Base-by-base conservation (phyloP, 2,113 vertebrate genomes). In the Datnioides undecimradiatus region DNA sequence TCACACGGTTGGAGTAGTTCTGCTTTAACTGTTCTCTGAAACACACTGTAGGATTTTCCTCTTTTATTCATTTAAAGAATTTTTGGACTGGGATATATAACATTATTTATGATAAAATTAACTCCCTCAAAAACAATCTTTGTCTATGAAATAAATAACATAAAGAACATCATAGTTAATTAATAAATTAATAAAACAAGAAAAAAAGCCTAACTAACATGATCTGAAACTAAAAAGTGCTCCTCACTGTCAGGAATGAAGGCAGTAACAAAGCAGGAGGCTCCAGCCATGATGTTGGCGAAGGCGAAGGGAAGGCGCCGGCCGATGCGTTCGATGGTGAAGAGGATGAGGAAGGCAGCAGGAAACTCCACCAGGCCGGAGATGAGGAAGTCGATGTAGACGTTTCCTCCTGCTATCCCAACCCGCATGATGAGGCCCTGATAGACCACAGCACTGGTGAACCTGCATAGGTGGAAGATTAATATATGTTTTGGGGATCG, bases 351-450 rank as follows among this genome's bases (percentile, higher is more conserved):
- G 40, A 99, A 80, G 29, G 97, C 97, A 0, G 94, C 96, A 0
- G 97, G 97, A 65, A 99, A 94, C 81, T 99, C 97, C 85, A 97
- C 95, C 0, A 95, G 87, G 33, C 93, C 96, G 0, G 96, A 96
- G 91, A 99, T 95, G 70, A 98, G 94, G 90, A 99, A 99, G 81
- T 97, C 95, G 0, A 97, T 8, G 78, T 97, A 98, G 70, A 99
- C 87, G 38, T 97, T 97, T 90, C 96, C 96, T 54, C 96, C 95
- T 0, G 94, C 58, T 17, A 98, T 96, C 6, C 98, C 97, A 67
- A 98, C 90, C 36, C 97, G 96, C 97, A 99, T 97, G 79, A 99
- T 94, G 9, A 99, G 95, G 8, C 97, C 97, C 80, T 98, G 97
- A 75, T 99, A 98, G 1, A 98, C 95, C 83, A 98, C 94, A 0